Conservation (phyloP, 2,113 vertebrate species). For the Macroglossus sobrinus region DNA sequence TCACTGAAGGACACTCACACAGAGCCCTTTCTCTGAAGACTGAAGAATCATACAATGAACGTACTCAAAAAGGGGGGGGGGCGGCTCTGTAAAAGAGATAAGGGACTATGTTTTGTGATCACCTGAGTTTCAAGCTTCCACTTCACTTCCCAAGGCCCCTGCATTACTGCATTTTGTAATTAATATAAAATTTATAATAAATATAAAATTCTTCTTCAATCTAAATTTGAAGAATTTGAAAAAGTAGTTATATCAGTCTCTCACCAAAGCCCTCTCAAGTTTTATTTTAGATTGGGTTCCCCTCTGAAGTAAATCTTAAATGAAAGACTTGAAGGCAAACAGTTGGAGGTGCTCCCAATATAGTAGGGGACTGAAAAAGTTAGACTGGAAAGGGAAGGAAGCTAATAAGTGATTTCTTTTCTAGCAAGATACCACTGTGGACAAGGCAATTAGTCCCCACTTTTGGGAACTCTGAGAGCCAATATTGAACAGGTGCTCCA, state of each 20-base stretch:
- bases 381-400: neutral
- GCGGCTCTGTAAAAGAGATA: neutral
- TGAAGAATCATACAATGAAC: neutral
- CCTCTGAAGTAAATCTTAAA: neutral
- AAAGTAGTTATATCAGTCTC: neutral
- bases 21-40: neutral
- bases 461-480: neutral
- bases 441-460: neutral
- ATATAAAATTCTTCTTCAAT: neutral
- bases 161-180: neutral
- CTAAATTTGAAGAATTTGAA: neutral
- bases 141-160: neutral
- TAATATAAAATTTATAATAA: neutral
- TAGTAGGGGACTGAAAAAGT: neutral
- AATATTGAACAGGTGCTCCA: neutral
- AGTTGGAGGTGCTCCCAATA: neutral
- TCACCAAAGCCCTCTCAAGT: neutral
- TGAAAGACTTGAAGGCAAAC: neutral
- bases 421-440: neutral
- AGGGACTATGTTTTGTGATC: neutral
- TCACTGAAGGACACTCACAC: neutral
- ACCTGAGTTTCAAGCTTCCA: neutral
- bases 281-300: neutral
- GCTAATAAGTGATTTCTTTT: neutral
- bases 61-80: no score